Base-by-base conservation (phyloP, 2,113 vertebrate genomes). In the Nerophis ophidion region DNA sequence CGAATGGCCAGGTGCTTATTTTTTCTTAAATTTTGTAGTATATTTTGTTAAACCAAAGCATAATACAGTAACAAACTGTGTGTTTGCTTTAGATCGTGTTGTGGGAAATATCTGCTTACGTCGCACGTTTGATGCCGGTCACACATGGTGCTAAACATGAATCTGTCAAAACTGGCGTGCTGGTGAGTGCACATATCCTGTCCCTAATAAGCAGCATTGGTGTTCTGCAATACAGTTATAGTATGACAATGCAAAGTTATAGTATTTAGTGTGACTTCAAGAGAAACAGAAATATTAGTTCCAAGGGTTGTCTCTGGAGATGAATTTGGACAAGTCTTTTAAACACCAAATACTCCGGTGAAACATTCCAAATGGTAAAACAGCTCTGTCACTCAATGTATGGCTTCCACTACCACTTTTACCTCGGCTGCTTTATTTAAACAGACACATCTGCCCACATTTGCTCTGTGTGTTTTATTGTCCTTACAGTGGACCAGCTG, bases 61-160 rank as follows among this genome's bases (percentile, higher is more conserved):
- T 66, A 12, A 60, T 54, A 10, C 0, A 52, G 15, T 74, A 7
- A 57, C 48, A 60, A 8, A 57, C 38, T 63, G 7, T 64, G 9
- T 17, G 68, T 16, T 68, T 58, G 26, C 67, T 49, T 68, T 66
- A 98, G 96, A 60, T 98, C 19, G 87, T 92, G 59, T 60, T 99
- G 33, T 99, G 96, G 97, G 92, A 98, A 72, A 91, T 98, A 71
- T 93, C 93, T 1, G 67, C 86, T 26, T 73, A 95, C 0, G 71
- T 86, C 45, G 72, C 85, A 0, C 83, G 72, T 47, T 81, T 99
- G 57, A 81, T 87, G 68, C 89, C 67, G 38, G 54, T 77, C 8
- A 87, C 84, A 38, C 17, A 74, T 0, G 67, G 70, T 7, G 69
- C 33, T 67, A 76, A 72, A 63, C 82, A 85, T 57, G 76, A 57